Evolutionary conservation across 2,888 invertebrate genomes (phyloP), one percentile per base, ranked within the genome.

Genomic region (Actias luna): DNA sequence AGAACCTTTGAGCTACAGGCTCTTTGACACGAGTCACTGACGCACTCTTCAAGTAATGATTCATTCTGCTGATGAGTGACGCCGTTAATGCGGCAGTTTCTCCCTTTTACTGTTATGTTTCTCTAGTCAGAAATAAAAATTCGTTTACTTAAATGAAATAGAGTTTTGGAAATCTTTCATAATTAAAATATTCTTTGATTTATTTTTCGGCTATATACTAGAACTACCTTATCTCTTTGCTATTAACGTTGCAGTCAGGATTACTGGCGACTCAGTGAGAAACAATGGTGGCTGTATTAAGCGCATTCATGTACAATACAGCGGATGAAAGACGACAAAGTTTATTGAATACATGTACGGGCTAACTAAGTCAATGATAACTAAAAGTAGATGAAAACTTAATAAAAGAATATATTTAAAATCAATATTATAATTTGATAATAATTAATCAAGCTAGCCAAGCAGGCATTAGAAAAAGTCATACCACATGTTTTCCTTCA

Each of bases 1-100:
- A 88, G 91, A 87, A 89, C 90, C 86, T 90, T 89, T 89, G 88
- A 90, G 89, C 90, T 88, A 80, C 85, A 85, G 82, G 85, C 91
- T 89, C 91, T 92, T 92, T 91, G 91, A 91, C 91, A 90, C 92
- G 89, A 90, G 89, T 89, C 88, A 90, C 91, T 89, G 88, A 83
- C 89, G 89, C 84, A 87, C 92, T 91, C 92, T 92, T 92, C 91
- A 92, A 92, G 90, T 92, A 92, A 92, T 92, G 92, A 92, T 92
- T 91, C 91, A 92, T 91, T 92, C 91, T 90, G 83, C 88, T 90
- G 92, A 90, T 90, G 90, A 91, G 85, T 90, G 89, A 89, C 89
- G 86, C 88, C 79, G 90, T 91, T 92, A 92, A 91, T 92, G 85
- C 89, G 83, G 70, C 87, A 79, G 82, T 81, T 85, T 83, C 77